These are phyloP conservation scores for Casuarius casuarius DNA, from an alignment of 2,113 vertebrate genomes.

Conservation along the genomic window DNA sequence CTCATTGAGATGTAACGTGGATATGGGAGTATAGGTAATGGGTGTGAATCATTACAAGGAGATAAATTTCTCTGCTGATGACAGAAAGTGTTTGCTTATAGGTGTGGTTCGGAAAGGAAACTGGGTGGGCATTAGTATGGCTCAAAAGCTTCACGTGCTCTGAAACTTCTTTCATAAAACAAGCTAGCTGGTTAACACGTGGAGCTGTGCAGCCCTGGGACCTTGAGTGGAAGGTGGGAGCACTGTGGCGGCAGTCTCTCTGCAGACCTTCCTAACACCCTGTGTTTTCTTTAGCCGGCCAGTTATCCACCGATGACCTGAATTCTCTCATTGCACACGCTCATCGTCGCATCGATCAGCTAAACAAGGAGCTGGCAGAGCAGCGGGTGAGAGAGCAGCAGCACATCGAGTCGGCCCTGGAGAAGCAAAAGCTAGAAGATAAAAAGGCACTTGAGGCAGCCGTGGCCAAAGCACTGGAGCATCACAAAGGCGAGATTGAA, in stretches of 20 bases:
- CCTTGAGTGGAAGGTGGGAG: accelerated
- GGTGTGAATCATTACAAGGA: background rate
- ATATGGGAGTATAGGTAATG: background rate
- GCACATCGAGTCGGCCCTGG: conserved; percentile 86
- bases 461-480: conserved; percentile 84
- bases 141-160: background rate
- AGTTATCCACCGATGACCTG: conserved; percentile 88
- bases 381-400: conserved; percentile 91
- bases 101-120: background rate
- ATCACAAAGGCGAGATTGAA: conserved; percentile 81
- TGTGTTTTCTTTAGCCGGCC: conserved; percentile 79
- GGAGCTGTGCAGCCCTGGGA: background rate
- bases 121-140: accelerated
- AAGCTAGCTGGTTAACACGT: accelerated
- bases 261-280: background rate
- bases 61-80: background rate
- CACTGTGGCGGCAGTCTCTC: background rate
- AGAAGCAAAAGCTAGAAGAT: conserved; percentile 91
- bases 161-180: accelerated
- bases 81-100: background rate
- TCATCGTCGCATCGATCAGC: conserved; percentile 94
- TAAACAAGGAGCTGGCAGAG: conserved; percentile 90
- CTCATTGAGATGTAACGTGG: background rate
- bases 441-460: conserved; percentile 83
- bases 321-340: conserved; percentile 94